Base-by-base conservation (phyloP, 2,888 invertebrate genomes). In the Scaptomyza cyrtandrae region DNA sequence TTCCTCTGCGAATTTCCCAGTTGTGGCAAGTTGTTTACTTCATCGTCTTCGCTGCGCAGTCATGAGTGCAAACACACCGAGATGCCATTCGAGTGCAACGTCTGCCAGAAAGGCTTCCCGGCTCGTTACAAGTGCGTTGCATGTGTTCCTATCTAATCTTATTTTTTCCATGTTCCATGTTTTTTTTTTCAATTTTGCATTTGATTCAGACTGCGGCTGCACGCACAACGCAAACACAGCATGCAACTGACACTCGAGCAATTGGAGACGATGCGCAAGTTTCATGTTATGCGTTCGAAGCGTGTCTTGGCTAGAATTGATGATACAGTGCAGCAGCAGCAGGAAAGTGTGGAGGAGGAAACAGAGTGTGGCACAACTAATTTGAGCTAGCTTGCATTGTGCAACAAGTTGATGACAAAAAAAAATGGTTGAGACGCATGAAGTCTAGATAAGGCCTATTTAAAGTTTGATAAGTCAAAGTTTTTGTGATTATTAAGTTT, bases 71-170 rank as follows among this genome's bases (percentile, higher is more conserved):
- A 76, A 0, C 88, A 89, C 44, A 68, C 84, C 29, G 54, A 71
- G 16, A 87, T 90, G 89, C 89, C 89, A 0, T 89, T 90, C 44
- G 85, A 89, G 48, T 89, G 89, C 58, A 54, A 62, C 6, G 63
- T 78, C 54, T 89, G 89, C 41, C 68, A 78, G 2, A 66, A 75
- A 16, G 86, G 86, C 9, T 89, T 81, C 69, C 83, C 89, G 7
- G 80, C 84, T 2, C 86, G 89, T 44, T 65, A 80, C 10, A 89
- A 89, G 89, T 90, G 44, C 75, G 73, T 82, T 50, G 13, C 6
- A 14, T 31, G 10, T 11, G 1, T 6, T 24, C 24, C 3, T 6
- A 1, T 52, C 0, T 0, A 4, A 24, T 10, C 7, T 24, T 3
- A 14, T 6, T 27, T 31, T 31, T 14, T 46, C 1, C 29, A 1